Evolutionary conservation across 2,888 invertebrate species (phyloP), one percentile per base, ranked within the genome.

Genomic region (Brachyopa scutellaris): DNA sequence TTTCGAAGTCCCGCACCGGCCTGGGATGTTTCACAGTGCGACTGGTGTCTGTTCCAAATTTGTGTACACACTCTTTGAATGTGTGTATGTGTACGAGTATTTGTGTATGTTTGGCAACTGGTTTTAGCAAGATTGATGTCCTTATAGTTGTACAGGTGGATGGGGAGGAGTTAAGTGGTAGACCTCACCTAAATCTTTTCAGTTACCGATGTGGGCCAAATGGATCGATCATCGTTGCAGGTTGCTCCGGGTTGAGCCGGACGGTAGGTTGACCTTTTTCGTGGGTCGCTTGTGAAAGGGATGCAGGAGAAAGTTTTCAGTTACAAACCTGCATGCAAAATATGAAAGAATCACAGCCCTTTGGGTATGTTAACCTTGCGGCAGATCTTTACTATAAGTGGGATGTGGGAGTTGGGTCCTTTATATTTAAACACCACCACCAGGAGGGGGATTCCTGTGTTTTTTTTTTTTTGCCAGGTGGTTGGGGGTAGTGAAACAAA

Each of bases 301-400:
- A 36, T 51, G 64, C 69, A 66, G 49, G 77, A 57, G 38, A 72
- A 82, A 79, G 77, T 77, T 82, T 67, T 61, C 47, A 49, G 66
- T 40, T 47, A 61, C 77, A 66, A n/a, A 72, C 66, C 62, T 82
- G 82, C 70, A 82, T 77, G 64, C 66, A 64, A 77, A 77, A 72
- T 66, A 76, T 38, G 53, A 15, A 72, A 6, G 2, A 38, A 31
- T n/a, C 61, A 17, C n/a, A 17, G 26, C 13, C 2, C 0, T 26
- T 1, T 8, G 6, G 9, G 7, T 13, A 13, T 11, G 29, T 31
- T 42, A 67, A 55, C 55, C 42, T 55, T 53, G 45, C 45, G n/a
- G 31, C 9, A 6, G 53, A 6, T 15, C 5, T 11, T 21, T 45
- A 45, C 17, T 45, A 7, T 3, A 1, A 15, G 31, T 23, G 9